Evolutionary conservation across 1,140 invertebrate species (phyloP).

Genomic region (Chionoecetes opilio): DNA sequence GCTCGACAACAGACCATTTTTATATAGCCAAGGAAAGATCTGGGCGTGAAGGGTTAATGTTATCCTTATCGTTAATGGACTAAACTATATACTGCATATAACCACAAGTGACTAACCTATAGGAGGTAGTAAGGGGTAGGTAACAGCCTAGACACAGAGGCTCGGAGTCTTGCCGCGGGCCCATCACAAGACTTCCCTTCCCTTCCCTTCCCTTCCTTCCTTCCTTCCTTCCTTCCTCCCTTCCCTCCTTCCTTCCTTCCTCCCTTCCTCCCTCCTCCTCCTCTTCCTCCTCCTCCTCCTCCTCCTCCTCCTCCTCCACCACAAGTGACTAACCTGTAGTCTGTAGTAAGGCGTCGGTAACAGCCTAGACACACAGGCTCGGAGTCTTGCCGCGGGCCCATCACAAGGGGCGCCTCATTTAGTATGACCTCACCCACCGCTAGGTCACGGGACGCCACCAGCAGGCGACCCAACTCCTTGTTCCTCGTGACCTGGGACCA

Average conservation of each 20-base stretch:
- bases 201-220: too few species aligned
- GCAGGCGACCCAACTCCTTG: constrained; percentile 70
- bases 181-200: constrained; percentile 63
- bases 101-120: constrained; percentile 77
- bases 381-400: constrained; percentile 73
- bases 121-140: constrained; percentile 57
- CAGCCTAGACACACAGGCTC: constrained; percentile 79
- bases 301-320: too few species aligned
- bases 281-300: neutral
- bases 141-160: constrained; percentile 79
- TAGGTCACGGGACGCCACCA: constrained; percentile 77
- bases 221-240: too few species aligned
- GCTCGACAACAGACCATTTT: too few species aligned
- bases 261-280: neutral
- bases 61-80: too few species aligned
- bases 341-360: constrained; percentile 66
- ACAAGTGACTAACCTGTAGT: constrained; percentile 71
- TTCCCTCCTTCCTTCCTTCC: too few species aligned
- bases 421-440: constrained; percentile 76
- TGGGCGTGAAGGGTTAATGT: too few species aligned
- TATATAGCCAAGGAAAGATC: too few species aligned
- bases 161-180: constrained; percentile 72
- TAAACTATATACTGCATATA: too few species aligned
- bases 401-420: constrained; percentile 76
- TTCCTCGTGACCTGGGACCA: constrained; percentile 77